These are phyloP conservation scores for Acanthacorydalis orientalis DNA, from an alignment of 2,888 invertebrate genomes.

Conservation along the genomic window DNA sequence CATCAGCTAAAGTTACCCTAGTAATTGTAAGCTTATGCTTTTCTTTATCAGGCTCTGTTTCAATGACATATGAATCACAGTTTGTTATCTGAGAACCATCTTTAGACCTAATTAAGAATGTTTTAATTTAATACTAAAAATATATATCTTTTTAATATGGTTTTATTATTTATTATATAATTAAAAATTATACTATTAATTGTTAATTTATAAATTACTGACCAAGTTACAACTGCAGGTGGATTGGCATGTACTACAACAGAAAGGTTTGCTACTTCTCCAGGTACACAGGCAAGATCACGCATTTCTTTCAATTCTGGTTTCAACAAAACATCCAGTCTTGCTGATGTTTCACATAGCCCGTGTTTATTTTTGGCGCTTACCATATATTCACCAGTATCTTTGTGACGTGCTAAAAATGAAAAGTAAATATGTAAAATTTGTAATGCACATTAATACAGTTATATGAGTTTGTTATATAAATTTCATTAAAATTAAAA, in stretches of 20 bases:
- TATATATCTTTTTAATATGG: neutral
- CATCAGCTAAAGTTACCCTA: constrained; percentile 52
- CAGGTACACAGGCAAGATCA: constrained; percentile 57
- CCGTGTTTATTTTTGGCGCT: constrained; percentile 70
- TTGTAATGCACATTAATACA: neutral
- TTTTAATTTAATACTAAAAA: neutral
- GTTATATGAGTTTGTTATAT: neutral
- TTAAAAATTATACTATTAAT: neutral
- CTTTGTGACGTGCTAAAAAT: constrained; percentile 44
- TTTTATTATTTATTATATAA: no score
- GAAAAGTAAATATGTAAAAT: neutral
- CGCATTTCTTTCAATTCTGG: constrained; percentile 65
- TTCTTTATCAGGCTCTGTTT: constrained; percentile 43
- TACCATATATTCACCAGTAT: constrained; percentile 70
- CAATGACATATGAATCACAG: constrained; percentile 28
- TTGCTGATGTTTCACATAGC: constrained; percentile 50
- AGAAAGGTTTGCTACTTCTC: constrained; percentile 60
- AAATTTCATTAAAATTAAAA: constrained; percentile 1
- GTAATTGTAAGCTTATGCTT: constrained; percentile 55
- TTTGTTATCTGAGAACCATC: constrained; percentile 44
- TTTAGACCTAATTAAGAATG: constrained; percentile 32
- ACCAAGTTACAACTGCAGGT: constrained; percentile 75
- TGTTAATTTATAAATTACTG: constrained; percentile 9
- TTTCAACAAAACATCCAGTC: constrained; percentile 58
- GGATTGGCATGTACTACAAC: constrained; percentile 80